Base-by-base conservation (phyloP, 2,888 invertebrate genomes). In the Eupithecia exiguata region DNA sequence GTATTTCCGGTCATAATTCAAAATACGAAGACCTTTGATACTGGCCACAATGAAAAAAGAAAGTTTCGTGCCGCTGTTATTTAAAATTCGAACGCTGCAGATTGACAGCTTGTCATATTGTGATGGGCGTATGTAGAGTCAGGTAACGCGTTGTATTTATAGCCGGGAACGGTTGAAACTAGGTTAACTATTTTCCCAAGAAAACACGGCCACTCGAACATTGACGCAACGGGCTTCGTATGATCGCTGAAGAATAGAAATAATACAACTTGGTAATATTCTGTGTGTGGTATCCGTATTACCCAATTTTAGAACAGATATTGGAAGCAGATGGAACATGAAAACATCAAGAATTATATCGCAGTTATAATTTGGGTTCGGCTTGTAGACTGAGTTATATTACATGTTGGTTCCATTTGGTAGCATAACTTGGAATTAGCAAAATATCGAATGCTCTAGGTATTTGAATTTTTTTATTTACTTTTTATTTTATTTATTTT, bases 101-200 rank as follows among this genome's bases (percentile, higher is more conserved):
- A 85, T 82, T 84, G 84, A 84, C 84, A 82, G 82, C 77, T 77
- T 85, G 87, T 83, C 86, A 87, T 82, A 81, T 77, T 77, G 74
- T 74, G 80, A 76, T 77, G 76, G 74, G 75, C 74, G 81, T n/a
- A n/a, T n/a, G n/a, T 82, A 83, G 85, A 84, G 90, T 87, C 93
- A 93, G 92, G 93, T 93, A 91, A 86, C 85, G 80, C 79, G 70
- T 35, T 79, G 78, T 88, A 89, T 88, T 87, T 88, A 87, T 89
- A 89, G 86, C 83, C 82, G 82, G 83, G 82, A 88, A 86, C 84
- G 83, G 78, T 79, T 76, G 87, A 88, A 94, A 89, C 88, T 94
- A 88, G 94, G 94, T 94, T 93, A 94, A 92, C 93, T 93, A 92
- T 93, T 76, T 92, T 87, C 88, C 88, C 86, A 86, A 88, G 89